Conservation (phyloP, 2,113 vertebrate genomes). For the Pteronura brasiliensis region DNA sequence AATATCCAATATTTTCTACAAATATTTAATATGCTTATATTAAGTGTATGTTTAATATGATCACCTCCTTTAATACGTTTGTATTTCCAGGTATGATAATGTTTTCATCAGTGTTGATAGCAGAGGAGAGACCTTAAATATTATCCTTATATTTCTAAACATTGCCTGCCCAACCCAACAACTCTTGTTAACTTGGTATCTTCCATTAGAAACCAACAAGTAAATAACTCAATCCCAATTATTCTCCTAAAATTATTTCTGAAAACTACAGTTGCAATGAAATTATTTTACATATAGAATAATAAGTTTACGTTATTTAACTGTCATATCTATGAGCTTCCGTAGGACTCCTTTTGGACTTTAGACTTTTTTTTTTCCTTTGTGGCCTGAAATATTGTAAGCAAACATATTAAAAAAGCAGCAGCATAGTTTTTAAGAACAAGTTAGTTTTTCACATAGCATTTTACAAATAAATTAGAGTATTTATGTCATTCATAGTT, state of each 20-base stretch:
- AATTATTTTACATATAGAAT: background rate
- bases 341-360: background rate
- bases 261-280: background rate
- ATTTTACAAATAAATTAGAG: background rate
- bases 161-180: background rate
- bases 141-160: background rate
- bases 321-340: background rate
- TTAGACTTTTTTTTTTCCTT: background rate
- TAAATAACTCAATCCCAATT: background rate
- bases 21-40: background rate
- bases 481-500: background rate
- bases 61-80: background rate
- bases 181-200: background rate
- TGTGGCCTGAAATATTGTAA: background rate
- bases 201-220: background rate
- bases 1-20: background rate
- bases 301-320: background rate
- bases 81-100: background rate
- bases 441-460: background rate
- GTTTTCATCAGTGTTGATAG: background rate
- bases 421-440: background rate
- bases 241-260: background rate
- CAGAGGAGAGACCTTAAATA: too few species aligned
- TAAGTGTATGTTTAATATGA: background rate
- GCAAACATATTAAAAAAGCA: background rate